Percentiles rank a stretch among this genome's conserved stretches.
Conservation (phyloP, 2,888 invertebrate genomes). For the Protodeltote pygarga region DNA sequence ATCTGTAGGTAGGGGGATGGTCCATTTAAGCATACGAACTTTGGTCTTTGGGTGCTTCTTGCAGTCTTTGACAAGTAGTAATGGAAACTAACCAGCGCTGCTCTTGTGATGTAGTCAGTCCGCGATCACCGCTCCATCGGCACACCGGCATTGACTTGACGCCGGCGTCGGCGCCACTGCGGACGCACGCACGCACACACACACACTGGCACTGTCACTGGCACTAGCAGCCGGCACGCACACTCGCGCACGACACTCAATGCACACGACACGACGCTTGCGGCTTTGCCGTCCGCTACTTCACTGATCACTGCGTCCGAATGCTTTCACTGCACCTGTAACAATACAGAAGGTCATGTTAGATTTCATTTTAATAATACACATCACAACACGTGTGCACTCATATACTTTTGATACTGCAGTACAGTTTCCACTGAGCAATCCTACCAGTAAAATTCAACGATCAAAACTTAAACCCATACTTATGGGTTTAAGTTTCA, state of each 20-base stretch:
- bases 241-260: conserved; percentile 52
- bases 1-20: too few species aligned
- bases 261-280: conserved; percentile 46
- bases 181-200: conserved; percentile 63
- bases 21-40: too few species aligned
- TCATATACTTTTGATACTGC: too few species aligned
- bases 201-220: conserved; percentile 53
- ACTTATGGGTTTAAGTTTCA: too few species aligned
- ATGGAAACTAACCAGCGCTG: conserved; percentile 83
- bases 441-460: too few species aligned
- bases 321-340: conserved; percentile 68
- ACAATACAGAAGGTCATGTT: conserved; percentile 57
- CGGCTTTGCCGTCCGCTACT: conserved; percentile 56
- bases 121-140: conserved; percentile 86
- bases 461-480: too few species aligned
- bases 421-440: too few species aligned
- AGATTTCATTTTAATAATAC: conserved; percentile 16
- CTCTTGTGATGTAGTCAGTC: conserved; percentile 79
- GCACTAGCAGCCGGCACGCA: conserved; percentile 53
- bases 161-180: conserved; percentile 75
- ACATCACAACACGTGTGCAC: too few species aligned
- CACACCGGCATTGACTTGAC: conserved; percentile 82
- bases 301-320: conserved; percentile 54
- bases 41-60: too few species aligned
- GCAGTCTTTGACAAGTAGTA: background rate